Percentiles rank a stretch among this genome's conserved stretches.
These are phyloP conservation scores for Cancer borealis DNA, from an alignment of 2,888 invertebrate species.

Conservation along the genomic window DNA sequence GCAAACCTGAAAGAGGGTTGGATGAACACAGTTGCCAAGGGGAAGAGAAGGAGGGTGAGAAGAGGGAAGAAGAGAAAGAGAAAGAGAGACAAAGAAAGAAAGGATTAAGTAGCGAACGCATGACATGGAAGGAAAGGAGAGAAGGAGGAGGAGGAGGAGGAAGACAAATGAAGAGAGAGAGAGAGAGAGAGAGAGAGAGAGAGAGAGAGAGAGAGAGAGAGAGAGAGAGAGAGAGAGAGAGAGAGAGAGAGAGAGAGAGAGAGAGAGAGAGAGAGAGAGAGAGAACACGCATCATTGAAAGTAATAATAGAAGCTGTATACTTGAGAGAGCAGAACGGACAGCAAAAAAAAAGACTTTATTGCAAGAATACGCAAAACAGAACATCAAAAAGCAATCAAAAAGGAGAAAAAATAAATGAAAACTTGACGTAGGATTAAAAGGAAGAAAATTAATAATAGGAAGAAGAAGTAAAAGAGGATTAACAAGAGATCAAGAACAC, in stretches of 20 bases:
- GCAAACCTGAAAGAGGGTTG: not conserved
- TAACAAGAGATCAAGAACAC: not conserved
- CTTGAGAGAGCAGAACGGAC: not conserved
- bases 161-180: not conserved
- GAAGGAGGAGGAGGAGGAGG: not conserved
- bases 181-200: too few relatives aligned
- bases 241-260: too few relatives aligned
- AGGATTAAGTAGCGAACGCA: not conserved
- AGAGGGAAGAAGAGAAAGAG: not conserved
- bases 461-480: not conserved
- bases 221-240: too few relatives aligned
- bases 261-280: too few relatives aligned
- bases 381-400: not conserved
- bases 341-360: too few relatives aligned
- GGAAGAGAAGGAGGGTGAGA: not conserved
- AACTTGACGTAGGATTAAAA: not conserved
- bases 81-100: conserved; percentile 13
- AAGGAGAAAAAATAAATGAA: too few relatives aligned
- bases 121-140: not conserved
- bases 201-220: too few relatives aligned
- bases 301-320: too few relatives aligned
- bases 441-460: not conserved
- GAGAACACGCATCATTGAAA: too few relatives aligned
- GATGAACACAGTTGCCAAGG: not conserved
- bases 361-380: not conserved